These are phyloP conservation scores for Forbesichthys papilliferus DNA, from an alignment of 2,113 vertebrate species.

Conservation along the genomic window DNA sequence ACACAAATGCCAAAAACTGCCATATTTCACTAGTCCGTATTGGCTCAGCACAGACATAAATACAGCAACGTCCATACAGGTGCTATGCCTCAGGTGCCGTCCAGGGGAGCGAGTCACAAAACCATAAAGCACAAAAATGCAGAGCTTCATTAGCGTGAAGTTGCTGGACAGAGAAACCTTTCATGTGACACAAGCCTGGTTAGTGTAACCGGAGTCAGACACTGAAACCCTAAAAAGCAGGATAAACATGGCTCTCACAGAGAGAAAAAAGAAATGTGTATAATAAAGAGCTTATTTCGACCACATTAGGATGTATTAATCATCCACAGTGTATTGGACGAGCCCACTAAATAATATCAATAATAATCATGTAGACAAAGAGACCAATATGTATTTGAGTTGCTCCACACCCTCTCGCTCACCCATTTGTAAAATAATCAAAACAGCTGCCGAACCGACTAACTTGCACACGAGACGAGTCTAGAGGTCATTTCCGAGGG, in stretches of 20 bases:
- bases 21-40: conserved; percentile 48
- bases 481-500: background rate
- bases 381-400: background rate
- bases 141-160: conserved; percentile 26
- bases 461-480: conserved; percentile 29
- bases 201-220: conserved; percentile 30
- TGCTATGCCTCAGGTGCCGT: conserved; percentile 58
- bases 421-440: conserved; percentile 5
- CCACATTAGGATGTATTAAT: conserved; percentile 4
- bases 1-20: conserved; percentile 51
- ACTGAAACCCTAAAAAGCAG: conserved; percentile 11
- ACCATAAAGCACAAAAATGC: conserved; percentile 8
- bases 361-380: background rate
- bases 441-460: conserved; percentile 24
- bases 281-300: background rate
- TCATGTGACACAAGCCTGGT: conserved; percentile 28
- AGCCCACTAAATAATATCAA: background rate
- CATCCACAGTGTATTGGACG: background rate
- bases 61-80: conserved; percentile 38
- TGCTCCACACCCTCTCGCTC: conserved; percentile 26
- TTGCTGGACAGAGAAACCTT: conserved; percentile 16
- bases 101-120: conserved; percentile 6
- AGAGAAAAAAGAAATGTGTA: background rate
- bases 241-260: background rate
- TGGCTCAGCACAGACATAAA: conserved; percentile 28